Percentiles rank a stretch among this genome's conserved stretches.
These are phyloP conservation scores for Actinopyga echinites DNA, from an alignment of 53 echinoderm and acorn worm genomes.

Conservation along the genomic window DNA sequence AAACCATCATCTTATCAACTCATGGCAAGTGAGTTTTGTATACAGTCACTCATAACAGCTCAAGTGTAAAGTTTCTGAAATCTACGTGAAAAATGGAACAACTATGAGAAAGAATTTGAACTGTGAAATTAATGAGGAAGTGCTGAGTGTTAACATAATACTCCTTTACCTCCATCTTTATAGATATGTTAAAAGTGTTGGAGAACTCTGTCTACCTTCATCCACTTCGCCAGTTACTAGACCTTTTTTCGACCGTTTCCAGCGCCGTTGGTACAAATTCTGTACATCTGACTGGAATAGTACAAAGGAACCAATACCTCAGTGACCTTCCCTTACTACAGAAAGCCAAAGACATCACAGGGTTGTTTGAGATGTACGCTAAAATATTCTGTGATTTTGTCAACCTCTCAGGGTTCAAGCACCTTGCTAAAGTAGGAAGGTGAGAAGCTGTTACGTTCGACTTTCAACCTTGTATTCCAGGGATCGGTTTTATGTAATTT, in stretches of 20 bases:
- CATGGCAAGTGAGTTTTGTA: too few relatives aligned
- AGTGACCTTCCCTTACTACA: constrained; percentile 74
- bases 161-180: too few relatives aligned
- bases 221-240: constrained; percentile 71
- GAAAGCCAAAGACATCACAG: constrained; percentile 63
- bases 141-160: too few relatives aligned
- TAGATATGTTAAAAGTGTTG: constrained; percentile 79
- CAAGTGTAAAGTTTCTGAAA: too few relatives aligned
- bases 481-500: too few relatives aligned
- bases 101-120: too few relatives aligned
- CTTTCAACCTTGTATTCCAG: neutral
- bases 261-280: constrained; percentile 70
- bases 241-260: constrained; percentile 58
- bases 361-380: constrained; percentile 85
- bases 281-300: constrained; percentile 72
- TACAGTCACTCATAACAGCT: too few relatives aligned
- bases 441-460: constrained; percentile 38
- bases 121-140: too few relatives aligned
- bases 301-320: constrained; percentile 74
- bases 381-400: constrained; percentile 80
- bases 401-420: constrained; percentile 85
- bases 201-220: constrained; percentile 81
- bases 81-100: too few relatives aligned
- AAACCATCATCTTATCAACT: too few relatives aligned
- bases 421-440: constrained; percentile 83